These are phyloP conservation scores for Cheilosia grossa DNA, from an alignment of 2,888 invertebrate genomes.

Conservation along the genomic window DNA sequence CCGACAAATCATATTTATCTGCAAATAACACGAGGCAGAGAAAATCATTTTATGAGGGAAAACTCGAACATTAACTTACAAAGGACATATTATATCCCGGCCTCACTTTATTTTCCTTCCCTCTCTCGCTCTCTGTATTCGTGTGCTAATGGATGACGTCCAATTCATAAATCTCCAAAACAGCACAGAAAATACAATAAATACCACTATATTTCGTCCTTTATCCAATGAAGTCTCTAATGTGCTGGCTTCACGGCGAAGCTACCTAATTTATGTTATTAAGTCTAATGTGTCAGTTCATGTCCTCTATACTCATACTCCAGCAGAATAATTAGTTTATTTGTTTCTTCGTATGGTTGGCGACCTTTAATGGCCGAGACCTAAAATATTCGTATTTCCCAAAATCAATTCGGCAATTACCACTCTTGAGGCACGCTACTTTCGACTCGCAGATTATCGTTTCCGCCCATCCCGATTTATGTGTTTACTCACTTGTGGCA, in stretches of 20 bases:
- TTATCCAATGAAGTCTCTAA: slow-evolving; percentile 34
- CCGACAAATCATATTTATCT: slow-evolving; percentile 51
- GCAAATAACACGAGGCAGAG: neutral
- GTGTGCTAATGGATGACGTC: slow-evolving; percentile 17
- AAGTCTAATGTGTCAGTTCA: slow-evolving; percentile 46
- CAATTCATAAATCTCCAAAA: slow-evolving; percentile 45
- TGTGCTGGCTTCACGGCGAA: slow-evolving; percentile 20
- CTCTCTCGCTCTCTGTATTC: neutral
- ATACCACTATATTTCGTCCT: slow-evolving; percentile 5
- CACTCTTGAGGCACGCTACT: neutral
- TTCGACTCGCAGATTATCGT: neutral
- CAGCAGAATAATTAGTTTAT: neutral
- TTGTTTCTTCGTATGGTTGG: neutral
- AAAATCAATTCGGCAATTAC: slow-evolving; percentile 11
- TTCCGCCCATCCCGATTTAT: neutral
- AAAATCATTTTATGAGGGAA: slow-evolving; percentile 4
- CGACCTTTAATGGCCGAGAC: slow-evolving; percentile 14
- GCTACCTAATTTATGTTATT: slow-evolving; percentile 63
- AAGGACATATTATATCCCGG: slow-evolving; percentile 31
- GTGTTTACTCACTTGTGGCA: neutral
- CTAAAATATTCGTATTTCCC: neutral
- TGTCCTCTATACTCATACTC: no score
- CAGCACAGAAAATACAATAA: neutral
- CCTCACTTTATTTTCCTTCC: neutral
- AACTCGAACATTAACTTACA: slow-evolving; percentile 8